These are phyloP conservation scores for Julus scandinavius DNA, from an alignment of 2,888 invertebrate species.

Conservation along the genomic window DNA sequence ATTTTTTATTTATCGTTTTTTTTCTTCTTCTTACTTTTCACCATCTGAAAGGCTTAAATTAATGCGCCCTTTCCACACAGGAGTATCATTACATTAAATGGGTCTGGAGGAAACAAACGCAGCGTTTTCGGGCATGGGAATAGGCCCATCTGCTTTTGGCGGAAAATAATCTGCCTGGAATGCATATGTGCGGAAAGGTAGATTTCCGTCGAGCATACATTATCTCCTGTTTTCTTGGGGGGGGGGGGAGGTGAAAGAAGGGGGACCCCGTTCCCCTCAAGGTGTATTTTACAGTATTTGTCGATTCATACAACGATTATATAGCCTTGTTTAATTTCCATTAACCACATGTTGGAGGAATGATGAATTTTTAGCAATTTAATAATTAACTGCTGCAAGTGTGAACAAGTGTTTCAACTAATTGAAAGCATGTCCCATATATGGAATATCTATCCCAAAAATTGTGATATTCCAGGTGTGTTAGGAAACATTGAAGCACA, in stretches of 20 bases:
- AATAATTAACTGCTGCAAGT: too few relatives aligned
- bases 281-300: not conserved
- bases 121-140: conserved; percentile 2
- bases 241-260: not conserved
- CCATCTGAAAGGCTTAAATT: conserved; percentile 27
- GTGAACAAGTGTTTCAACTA: too few relatives aligned
- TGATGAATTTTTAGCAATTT: too few relatives aligned
- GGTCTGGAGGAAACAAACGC: not conserved
- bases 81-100: conserved; percentile 32
- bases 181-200: conserved; percentile 32
- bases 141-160: not conserved
- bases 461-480: too few relatives aligned
- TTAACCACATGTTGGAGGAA: too few relatives aligned
- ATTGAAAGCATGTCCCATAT: too few relatives aligned
- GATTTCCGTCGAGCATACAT: not conserved
- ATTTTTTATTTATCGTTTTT: conserved; percentile 13
- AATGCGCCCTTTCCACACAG: not conserved
- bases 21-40: not conserved
- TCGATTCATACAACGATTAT: not conserved
- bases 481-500: too few relatives aligned
- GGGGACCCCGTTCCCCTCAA: not conserved
- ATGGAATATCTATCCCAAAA: too few relatives aligned
- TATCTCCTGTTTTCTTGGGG: not conserved
- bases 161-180: conserved; percentile 16
- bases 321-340: too few relatives aligned